Base-by-base conservation (phyloP, 1,140 invertebrate genomes). In the Drosophila kurseongensis region DNA sequence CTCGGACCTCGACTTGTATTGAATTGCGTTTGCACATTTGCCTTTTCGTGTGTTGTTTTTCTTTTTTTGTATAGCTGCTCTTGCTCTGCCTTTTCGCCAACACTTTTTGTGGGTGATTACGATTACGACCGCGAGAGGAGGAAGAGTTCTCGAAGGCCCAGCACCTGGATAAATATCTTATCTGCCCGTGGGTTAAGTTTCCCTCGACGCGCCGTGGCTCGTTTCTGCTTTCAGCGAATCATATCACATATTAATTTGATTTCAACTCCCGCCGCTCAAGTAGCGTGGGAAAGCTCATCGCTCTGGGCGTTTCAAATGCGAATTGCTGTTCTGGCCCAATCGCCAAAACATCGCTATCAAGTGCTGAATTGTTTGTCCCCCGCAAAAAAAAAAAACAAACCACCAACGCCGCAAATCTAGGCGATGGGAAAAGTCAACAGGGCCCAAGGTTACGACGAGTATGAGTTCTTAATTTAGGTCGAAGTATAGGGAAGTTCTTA, bases 91-190 rank as follows among this genome's bases (percentile, higher is more conserved):
- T 59, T 82, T 80, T 86, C 58, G 80, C 84, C 83, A 85, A 86
- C 82, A 75, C 67, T 80, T 88, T 78, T 68, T 77, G 84, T 88
- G 80, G 84, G 77, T 89, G 84, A 80, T 78, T 86, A 78, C 73
- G 65, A 57, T 56, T 56, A 80, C 29, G 29, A 32, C 8, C 32
- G 16, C 44, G 65, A 57, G 68, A 79, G 75, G 32, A 63, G 52
- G 36, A 54, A 52, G 58, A 50, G 56, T 23, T 32, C 56, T n/a
- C 32, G 56, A 29, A 67, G 65, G 27, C 27, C 44, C 57, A 82
- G 80, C 84, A 89, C 84, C 84, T 89, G 84, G 88, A 84, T 84
- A 89, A 89, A 89, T 89, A 89, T 89, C 84, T 89, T 90, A 89
- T 88, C 83, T 89, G 59, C 56, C 56, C 47, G 9, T 16, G 61